Base-by-base conservation (phyloP, 2,797 vertebrate species). In the Siniperca scherzeri region DNA sequence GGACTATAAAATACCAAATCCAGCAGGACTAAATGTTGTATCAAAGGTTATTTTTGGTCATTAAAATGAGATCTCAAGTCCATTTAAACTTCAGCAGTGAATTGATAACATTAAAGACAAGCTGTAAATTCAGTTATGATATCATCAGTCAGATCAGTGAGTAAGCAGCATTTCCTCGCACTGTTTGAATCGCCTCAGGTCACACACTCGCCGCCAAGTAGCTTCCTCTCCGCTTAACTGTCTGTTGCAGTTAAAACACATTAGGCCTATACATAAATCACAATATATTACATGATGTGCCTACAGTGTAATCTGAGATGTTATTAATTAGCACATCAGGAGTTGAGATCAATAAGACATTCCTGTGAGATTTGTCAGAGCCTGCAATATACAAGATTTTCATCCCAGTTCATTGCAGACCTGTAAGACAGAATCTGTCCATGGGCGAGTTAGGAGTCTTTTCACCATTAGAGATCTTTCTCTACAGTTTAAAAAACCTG, bases 191-290 rank as follows among this genome's bases (percentile, higher is more conserved):
- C 25, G 79, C 93, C 89, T 86, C 94, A 89, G 92, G 95, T 65
- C 67, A 80, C 91, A 88, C 92, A 86, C 88, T 93, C 89, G 92
- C 66, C 62, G 73, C 93, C 95, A 88, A 92, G 92, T 64, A 67
- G 69, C 81, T 87, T 85, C 83, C 77, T 87, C 77, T 90, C 57
- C 77, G 42, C 75, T 82, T 70, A 78, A 74, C 80, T 77, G 67
- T 79, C 87, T 77, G 74, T 68, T 36, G 40, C 62, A 57, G 36
- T 77, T 85, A 61, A 90, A 87, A 85, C 80, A 81, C 78, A 81
- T 65, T 62, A 52, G 68, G 16, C 71, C 57, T 16, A 38, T 19
- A 52, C 65, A 84, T 87, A 89, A 92, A 91, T 90, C 88, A 85
- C 73, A 73, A 36, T 52, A 73, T 66, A 77, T 48, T 57, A 42